Conservation (phyloP, 53 echinoderm and acorn worm genomes). For the Arbacia lixula region DNA sequence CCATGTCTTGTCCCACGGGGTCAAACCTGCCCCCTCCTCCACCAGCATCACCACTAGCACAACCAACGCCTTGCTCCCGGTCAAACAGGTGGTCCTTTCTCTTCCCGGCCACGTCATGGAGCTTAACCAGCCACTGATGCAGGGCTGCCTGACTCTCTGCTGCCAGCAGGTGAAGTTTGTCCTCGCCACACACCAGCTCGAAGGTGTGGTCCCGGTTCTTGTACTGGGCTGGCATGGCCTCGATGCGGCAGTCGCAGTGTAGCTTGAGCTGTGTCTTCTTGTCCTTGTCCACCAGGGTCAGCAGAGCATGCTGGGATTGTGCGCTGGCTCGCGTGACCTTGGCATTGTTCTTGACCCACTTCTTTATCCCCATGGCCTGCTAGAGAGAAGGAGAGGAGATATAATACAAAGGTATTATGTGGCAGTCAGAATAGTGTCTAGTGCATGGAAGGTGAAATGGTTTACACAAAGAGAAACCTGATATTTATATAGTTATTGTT, state of each 20-base stretch:
- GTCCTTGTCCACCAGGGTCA: slow-evolving; percentile 34
- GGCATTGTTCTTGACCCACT: slow-evolving; percentile 47
- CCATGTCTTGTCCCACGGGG: neutral
- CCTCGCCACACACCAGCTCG: slow-evolving; percentile 32
- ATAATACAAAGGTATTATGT: neutral
- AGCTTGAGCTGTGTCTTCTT: slow-evolving; percentile 36
- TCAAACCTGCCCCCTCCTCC: slow-evolving; percentile 6
- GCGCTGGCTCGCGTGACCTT: neutral
- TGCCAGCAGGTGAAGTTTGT: slow-evolving; percentile 31
- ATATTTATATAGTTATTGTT: too few relatives aligned
- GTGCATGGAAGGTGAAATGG: too few relatives aligned
- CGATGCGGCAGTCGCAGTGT: neutral
- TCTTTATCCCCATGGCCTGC: slow-evolving; percentile 28
- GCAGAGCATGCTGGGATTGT: neutral
- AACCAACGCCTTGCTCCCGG: slow-evolving; percentile 32
- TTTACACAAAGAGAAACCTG: too few relatives aligned
- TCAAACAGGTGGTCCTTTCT: slow-evolving; percentile 40
- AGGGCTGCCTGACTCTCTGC: slow-evolving; percentile 1
- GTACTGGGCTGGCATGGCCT: slow-evolving; percentile 41
- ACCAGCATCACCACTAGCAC: slow-evolving; percentile 15
- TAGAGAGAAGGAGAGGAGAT: neutral
- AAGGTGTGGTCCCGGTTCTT: slow-evolving; percentile 38
- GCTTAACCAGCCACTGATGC: slow-evolving; percentile 24
- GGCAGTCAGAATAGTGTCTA: too few relatives aligned
- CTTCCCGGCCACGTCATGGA: slow-evolving; percentile 34